Base-by-base conservation (phyloP, 1,140 invertebrate species). In the Dendroctonus valens region DNA sequence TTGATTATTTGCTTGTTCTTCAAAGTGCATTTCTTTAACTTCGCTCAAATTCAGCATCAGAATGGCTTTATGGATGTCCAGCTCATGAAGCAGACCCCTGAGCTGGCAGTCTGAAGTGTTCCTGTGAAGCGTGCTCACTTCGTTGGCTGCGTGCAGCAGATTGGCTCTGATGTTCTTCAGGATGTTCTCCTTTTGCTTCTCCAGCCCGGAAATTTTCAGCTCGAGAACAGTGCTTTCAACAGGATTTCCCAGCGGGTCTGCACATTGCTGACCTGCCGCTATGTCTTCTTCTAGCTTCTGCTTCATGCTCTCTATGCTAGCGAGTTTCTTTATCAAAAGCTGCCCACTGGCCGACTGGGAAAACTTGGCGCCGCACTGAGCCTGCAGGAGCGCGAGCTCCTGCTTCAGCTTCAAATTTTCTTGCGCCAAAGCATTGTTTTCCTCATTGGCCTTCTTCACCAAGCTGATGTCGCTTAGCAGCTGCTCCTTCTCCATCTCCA, bases 1-100 rank as follows among this genome's bases (percentile, higher is more conserved):
- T 12, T 11, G 6, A 12, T 2, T 52, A 5, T 15, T 52, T 3
- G 8, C 26, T 2, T 4, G 26, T 39, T 11, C 9, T 50, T 60
- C 44, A 12, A 42, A 7, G 6, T 40, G 41, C 41, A 60, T 53
- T 14, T 60, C 12, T 42, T 67, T 60, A 9, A 53, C n/a, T 8
- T 67, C 41, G 52, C 38, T 59, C 15, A 63, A 37, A 52, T 62
- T 68, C 51, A 68, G 38, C 60, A 68, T 62, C 11, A 68, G 15
- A 62, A 68, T 52, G 6, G 66, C 50, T 44, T 68, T 68, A 5
- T 63, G 66, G 41, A 68, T 51, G 5, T 68, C 54, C 15, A 68
- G n/a, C 41, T 63, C 66, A 46, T 68, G 58, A 6, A 63, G 5
- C 14, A 68, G 14, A 0, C 54, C 40, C 58, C 51, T 62, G 5